These are phyloP conservation scores for Andrena trimmerana DNA, from an alignment of 2,888 invertebrate genomes.

Conservation along the genomic window DNA sequence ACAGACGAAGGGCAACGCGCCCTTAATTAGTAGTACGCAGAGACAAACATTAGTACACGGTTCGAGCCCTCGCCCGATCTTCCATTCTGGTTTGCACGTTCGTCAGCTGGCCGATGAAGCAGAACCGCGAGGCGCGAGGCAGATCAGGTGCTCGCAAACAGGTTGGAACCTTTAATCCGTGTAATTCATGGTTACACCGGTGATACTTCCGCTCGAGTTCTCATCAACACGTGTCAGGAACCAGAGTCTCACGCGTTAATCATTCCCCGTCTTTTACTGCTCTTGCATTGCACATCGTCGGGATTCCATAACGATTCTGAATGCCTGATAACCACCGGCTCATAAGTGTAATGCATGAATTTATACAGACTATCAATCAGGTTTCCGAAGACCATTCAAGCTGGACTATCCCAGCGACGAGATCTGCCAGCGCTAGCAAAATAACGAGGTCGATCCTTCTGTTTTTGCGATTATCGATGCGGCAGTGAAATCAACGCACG, in stretches of 20 bases:
- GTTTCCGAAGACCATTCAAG: too few relatives aligned
- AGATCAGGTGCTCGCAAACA: constrained; percentile 27
- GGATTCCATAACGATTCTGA: too few relatives aligned
- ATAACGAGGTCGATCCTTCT: neutral
- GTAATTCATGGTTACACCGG: neutral
- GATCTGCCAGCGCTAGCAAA: neutral
- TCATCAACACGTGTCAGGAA: neutral
- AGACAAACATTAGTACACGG: neutral
- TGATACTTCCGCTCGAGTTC: constrained; percentile 15
- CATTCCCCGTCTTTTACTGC: neutral
- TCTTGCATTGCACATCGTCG: neutral
- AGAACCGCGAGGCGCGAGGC: constrained; percentile 4
- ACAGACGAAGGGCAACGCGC: neutral
- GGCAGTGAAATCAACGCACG: constrained; percentile 9
- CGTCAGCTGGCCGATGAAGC: neutral
- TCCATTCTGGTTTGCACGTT: neutral
- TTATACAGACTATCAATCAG: too few relatives aligned
- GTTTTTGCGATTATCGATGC: constrained; percentile 23
- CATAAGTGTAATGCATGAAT: too few relatives aligned
- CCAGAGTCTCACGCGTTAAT: neutral
- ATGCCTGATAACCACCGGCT: too few relatives aligned
- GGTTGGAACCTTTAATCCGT: constrained; percentile 3
- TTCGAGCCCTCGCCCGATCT: neutral
- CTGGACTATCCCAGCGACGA: too few relatives aligned
- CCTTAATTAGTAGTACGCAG: constrained; percentile 4